These are phyloP conservation scores for Drosophila mauritiana DNA, from an alignment of 1,140 invertebrate genomes.

Conservation along the genomic window DNA sequence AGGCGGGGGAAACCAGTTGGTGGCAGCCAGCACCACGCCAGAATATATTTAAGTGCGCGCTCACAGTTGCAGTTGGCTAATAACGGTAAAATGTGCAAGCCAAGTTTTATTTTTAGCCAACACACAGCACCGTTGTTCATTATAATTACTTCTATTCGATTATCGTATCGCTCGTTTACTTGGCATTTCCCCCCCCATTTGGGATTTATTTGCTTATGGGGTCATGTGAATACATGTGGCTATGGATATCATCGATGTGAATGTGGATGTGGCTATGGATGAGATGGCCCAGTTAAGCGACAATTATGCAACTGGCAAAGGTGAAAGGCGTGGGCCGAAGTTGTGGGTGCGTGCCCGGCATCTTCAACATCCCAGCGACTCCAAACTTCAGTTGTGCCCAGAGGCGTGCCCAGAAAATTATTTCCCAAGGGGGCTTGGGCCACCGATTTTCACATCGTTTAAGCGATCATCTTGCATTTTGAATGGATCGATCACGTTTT, in stretches of 20 bases:
- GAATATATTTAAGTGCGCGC: slow-evolving; percentile 72
- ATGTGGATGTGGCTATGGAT: not conserved
- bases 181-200: slow-evolving; percentile 2
- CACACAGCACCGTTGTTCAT: slow-evolving; percentile 9
- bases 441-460: not conserved
- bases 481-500: not conserved
- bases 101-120: slow-evolving; percentile 43
- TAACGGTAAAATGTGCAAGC: slow-evolving; percentile 69
- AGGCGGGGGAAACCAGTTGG: slow-evolving; percentile 26
- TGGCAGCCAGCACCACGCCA: slow-evolving; percentile 45
- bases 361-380: slow-evolving; percentile 35
- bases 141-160: not conserved
- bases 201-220: slow-evolving; percentile 18
- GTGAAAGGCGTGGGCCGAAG: slow-evolving; percentile 50
- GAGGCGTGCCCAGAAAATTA: slow-evolving; percentile 7
- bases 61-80: slow-evolving; percentile 58
- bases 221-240: slow-evolving; percentile 1
- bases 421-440: not conserved
- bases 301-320: slow-evolving; percentile 48
- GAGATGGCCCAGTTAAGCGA: slow-evolving; percentile 22
- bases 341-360: slow-evolving; percentile 62
- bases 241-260: not conserved
- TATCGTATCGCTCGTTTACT: not conserved
- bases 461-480: not conserved
- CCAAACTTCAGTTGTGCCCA: slow-evolving; percentile 1